phyloP scores from a whole-genome alignment of 2,888 invertebrate species.

The Temnothorax ravouxi region DNA sequence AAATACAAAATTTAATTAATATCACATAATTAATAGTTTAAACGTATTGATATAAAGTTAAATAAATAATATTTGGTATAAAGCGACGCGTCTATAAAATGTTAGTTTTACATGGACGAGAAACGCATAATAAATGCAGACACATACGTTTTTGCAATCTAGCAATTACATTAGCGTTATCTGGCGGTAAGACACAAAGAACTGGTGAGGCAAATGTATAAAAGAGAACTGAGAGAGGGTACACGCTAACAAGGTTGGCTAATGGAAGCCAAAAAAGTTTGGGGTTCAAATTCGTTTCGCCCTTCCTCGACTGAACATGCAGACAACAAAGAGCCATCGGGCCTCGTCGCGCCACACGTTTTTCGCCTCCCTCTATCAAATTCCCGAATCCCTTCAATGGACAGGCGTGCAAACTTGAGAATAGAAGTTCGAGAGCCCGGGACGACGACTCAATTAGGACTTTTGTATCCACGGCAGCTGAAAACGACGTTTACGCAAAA shows the following conservation, averaged over 20 bases:
- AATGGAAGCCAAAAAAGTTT: conserved; percentile 81
- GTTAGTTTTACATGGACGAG: background rate
- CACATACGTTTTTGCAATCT: background rate
- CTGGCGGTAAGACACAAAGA: background rate
- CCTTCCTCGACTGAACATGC: conserved; percentile 70
- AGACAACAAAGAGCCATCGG: conserved; percentile 76
- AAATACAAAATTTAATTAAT: conserved; percentile 12
- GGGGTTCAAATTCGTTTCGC: conserved; percentile 76
- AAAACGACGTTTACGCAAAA: conserved; percentile 70
- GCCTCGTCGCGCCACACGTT: conserved; percentile 57
- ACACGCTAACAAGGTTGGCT: conserved; percentile 65
- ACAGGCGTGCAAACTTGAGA: conserved; percentile 69
- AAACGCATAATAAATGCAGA: background rate
- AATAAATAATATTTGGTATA: background rate
- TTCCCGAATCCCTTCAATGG: conserved; percentile 70
- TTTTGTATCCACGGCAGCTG: conserved; percentile 61
- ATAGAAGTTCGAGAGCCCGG: conserved; percentile 70
- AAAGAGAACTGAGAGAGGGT: background rate
- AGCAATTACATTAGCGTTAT: background rate
- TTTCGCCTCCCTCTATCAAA: conserved; percentile 66
- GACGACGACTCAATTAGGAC: conserved; percentile 74
- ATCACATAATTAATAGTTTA: background rate
- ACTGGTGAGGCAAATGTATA: background rate
- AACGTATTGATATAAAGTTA: background rate
- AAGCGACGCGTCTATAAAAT: background rate